Evolutionary conservation across 2,797 vertebrate genomes (phyloP), one percentile per base, ranked within the genome.

Genomic region (Choloepus didactylus): DNA sequence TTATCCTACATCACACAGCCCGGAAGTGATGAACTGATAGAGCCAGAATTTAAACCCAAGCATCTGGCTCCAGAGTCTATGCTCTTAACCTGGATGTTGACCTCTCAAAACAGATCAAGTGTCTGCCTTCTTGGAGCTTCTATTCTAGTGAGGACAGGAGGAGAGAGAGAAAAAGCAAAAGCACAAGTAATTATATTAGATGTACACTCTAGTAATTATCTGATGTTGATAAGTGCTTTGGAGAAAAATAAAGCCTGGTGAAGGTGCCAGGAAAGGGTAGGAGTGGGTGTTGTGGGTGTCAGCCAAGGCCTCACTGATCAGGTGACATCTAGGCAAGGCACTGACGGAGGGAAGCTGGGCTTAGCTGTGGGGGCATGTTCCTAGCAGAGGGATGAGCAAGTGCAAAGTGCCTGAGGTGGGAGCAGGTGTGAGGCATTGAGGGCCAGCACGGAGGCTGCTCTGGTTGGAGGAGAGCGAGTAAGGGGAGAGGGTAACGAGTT

Each of bases 361-460:
- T 0, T 27, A 11, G 29, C 16, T 27, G 3, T 14, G 31, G 51
- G 27, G 3, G 3, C 62, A 54, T 0, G 9, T 25, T 35, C 16
- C 29, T 51, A 25, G 49, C 81, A 10, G 38, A 35, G 44, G 16
- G 15, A 7, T 11, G 23, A 44, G 46, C 16, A 41, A 64, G 44
- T 21, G 29, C 23, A 4, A 15, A 29, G 18, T 16, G 46, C 38
- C 56, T 29, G 23, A 15, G 60, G 29, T 23, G 12, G 35, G 60
- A n/a, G 11, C 41, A 19, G 84, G 16, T 14, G 41, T 11, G 10
- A 21, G 9, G 4, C 5, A 2, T 64, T 18, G 1, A 27, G n/a
- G 69, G 62, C 1, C 9, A 4, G 49, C n/a, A 2, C 2, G 10
- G 62, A 66, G 79, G 19, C 27, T 7, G 1, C 1, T 5, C 41